Base-by-base conservation (phyloP, 2,113 vertebrate species). In the Eonycteris spelaea region DNA sequence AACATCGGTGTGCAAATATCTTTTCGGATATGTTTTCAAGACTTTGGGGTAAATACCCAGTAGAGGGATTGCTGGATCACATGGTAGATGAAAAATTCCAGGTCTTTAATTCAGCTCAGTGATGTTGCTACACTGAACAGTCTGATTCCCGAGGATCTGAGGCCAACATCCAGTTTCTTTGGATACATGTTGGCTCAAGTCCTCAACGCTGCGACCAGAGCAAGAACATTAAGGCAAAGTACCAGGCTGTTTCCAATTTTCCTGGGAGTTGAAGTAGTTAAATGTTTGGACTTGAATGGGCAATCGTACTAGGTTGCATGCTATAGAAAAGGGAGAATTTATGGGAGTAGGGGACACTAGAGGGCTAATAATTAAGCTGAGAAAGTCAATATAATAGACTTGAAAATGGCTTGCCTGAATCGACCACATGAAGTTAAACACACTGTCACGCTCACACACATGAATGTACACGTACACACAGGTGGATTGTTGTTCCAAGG, bases 351-450 rank as follows among this genome's bases (percentile, higher is more conserved):
- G 15, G 45, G 40, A n/a, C 75, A 51, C n/a, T 19, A 67, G 51
- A 75, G 70, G 45, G 30, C 53, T 45, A 53, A 45, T 38, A 45
- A 68, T 74, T 63, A 38, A 91, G 48, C n/a, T 77, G 33, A 89
- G 68, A 59, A 93, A 26, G 82, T n/a, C 80, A 79, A 5, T 33
- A 40, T 12, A 12, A 75, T 18, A 78, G 70, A 43, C 43, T 4
- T 45, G 35, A 51, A 68, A 90, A 57, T 33, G 33, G 14, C 55
- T 89, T 90, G 87, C 55, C 55, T 87, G 80, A 70, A 24, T 35
- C 48, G 14, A 14, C 45, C 4, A 10, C 73, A 28, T 4, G 8
- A n/a, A 67, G n/a, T 65, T n/a, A 71, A n/a, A 59, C 21, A 13
- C 8, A 73, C 43, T 59, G 26, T 59, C 57, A 55, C 12, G 26